Evolutionary conservation across 2,797 vertebrate genomes (phyloP).

Genomic region (Siniperca undulata): DNA sequence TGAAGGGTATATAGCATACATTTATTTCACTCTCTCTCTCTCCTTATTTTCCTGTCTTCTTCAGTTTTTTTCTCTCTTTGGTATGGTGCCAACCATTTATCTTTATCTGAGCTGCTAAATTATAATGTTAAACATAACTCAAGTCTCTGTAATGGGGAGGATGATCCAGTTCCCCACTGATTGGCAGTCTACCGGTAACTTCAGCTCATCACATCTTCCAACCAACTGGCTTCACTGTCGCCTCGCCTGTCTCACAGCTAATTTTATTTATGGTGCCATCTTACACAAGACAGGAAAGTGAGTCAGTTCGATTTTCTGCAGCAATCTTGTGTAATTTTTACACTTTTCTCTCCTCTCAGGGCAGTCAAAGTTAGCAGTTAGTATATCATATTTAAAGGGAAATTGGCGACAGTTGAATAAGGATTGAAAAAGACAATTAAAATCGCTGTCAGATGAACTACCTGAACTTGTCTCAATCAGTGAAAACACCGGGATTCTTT

Average conservation of each 20-base stretch:
- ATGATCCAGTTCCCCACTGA: slow-evolving; percentile 64
- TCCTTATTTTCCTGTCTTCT: neutral
- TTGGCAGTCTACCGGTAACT: slow-evolving; percentile 63
- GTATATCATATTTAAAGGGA: slow-evolving; percentile 70
- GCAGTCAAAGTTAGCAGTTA: slow-evolving; percentile 50
- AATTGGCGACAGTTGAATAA: slow-evolving; percentile 45
- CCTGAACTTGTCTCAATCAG: slow-evolving; percentile 40
- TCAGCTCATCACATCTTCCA: slow-evolving; percentile 58
- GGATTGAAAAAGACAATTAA: slow-evolving; percentile 57
- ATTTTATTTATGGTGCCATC: slow-evolving; percentile 75
- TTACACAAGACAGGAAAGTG: slow-evolving; percentile 54
- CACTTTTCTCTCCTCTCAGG: slow-evolving; percentile 41
- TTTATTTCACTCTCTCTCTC: neutral
- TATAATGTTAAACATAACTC: slow-evolving; percentile 71
- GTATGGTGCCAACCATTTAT: slow-evolving; percentile 41
- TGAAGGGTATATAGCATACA: neutral
- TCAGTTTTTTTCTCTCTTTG: slow-evolving; percentile 8
- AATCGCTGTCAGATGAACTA: slow-evolving; percentile 31
- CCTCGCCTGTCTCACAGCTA: slow-evolving; percentile 62
- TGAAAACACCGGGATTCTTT: slow-evolving; percentile 42
- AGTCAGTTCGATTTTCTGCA: slow-evolving; percentile 66
- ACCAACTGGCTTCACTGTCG: slow-evolving; percentile 50
- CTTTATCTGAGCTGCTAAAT: slow-evolving; percentile 64
- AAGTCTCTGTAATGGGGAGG: slow-evolving; percentile 59
- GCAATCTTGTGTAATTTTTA: slow-evolving; percentile 65